phyloP scores from a whole-genome alignment of 2,797 vertebrate species.

The Sandelia bainsii region DNA sequence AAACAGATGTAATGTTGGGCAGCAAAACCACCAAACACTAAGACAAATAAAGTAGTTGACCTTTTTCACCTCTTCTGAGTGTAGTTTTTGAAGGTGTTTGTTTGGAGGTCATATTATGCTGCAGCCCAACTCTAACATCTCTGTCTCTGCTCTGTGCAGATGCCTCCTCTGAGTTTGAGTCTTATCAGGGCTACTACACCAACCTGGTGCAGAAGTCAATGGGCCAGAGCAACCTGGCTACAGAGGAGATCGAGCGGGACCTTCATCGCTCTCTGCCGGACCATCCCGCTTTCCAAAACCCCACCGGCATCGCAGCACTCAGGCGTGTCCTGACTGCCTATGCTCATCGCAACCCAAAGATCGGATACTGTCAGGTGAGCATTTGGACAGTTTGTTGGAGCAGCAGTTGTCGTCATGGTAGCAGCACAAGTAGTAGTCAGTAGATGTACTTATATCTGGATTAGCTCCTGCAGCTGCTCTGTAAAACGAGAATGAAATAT shows the following conservation, averaged over 20 bases:
- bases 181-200: constrained; percentile 89
- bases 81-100: not conserved
- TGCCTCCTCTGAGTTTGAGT: constrained; percentile 86
- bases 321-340: constrained; percentile 94
- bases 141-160: constrained; percentile 72
- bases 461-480: not conserved
- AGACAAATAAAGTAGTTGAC: not conserved
- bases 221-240: constrained; percentile 89
- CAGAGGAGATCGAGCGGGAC: constrained; percentile 96
- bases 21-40: not conserved
- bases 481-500: too few species aligned
- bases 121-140: not conserved
- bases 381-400: not conserved
- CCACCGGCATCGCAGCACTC: constrained; percentile 92
- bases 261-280: constrained; percentile 95
- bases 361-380: constrained; percentile 96
- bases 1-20: not conserved
- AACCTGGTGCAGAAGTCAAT: constrained; percentile 90
- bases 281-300: constrained; percentile 95
- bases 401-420: too few species aligned
- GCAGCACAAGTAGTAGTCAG: too few species aligned
- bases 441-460: too few species aligned
- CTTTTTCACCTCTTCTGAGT: too few species aligned
- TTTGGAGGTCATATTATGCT: too few species aligned
- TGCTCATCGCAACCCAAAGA: constrained; percentile 94